Evolutionary conservation across 2,797 vertebrate genomes (phyloP).

Genomic region (Peromyscus melanophrys): DNA sequence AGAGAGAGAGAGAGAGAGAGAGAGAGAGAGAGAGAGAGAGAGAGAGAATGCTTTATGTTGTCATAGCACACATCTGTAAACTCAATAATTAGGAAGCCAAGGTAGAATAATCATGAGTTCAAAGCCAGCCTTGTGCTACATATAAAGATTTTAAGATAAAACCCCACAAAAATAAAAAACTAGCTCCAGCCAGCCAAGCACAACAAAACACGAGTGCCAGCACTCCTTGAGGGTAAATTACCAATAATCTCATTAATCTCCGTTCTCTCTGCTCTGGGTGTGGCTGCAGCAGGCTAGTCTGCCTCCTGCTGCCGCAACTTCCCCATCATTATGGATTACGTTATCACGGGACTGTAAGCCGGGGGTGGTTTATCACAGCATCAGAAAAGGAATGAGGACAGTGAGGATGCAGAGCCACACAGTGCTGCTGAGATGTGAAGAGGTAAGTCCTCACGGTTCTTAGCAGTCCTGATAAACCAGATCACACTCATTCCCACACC

Average conservation of each 20-base stretch:
- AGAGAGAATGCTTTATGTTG: no score
- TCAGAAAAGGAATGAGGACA: not conserved
- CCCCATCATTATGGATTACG: not conserved
- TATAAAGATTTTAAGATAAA: not conserved
- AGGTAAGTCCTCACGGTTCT: not conserved
- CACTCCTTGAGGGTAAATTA: not conserved
- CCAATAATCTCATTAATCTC: not conserved
- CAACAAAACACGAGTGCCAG: not conserved
- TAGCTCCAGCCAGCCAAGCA: not conserved
- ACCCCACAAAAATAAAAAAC: not conserved
- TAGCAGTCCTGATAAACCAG: not conserved
- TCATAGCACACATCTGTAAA: not conserved
- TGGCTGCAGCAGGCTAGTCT: no score
- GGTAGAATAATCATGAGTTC: not conserved
- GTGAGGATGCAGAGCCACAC: not conserved
- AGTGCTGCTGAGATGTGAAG: not conserved
- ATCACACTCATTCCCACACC: not conserved
- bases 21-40: not conserved
- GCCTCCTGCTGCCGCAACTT: not conserved
- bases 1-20: not conserved
- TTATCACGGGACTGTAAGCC: not conserved
- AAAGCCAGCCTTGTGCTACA: not conserved
- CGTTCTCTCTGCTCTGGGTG: not conserved
- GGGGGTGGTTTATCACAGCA: not conserved
- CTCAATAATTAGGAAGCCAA: not conserved